These are phyloP conservation scores for Procapra przewalskii DNA, from an alignment of 2,113 vertebrate species.

Conservation along the genomic window DNA sequence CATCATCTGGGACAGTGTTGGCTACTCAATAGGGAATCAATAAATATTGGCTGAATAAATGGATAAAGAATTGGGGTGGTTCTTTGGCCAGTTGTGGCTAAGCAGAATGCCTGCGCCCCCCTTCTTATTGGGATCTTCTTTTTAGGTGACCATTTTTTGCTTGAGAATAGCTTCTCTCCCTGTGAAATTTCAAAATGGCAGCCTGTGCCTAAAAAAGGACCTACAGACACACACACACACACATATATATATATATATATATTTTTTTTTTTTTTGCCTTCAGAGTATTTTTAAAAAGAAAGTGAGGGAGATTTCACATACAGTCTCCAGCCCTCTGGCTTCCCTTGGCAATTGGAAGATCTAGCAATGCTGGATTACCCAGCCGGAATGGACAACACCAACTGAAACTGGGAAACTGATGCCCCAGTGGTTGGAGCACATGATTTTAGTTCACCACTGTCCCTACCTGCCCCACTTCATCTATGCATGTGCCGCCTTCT, in stretches of 20 bases:
- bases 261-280: background rate
- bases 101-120: background rate
- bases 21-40: background rate
- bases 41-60: background rate
- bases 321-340: background rate
- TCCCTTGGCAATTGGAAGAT: background rate
- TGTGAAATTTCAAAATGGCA: slow-evolving; percentile 5
- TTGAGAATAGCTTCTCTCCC: background rate
- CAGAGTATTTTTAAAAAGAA: background rate
- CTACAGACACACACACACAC: background rate
- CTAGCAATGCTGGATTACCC: background rate
- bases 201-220: background rate
- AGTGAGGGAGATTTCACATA: background rate
- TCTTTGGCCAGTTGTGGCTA: background rate
- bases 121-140: background rate
- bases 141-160: background rate
- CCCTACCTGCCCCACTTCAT: background rate
- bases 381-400: background rate
- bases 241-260: too few species aligned
- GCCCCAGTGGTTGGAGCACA: too few species aligned
- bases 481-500: background rate
- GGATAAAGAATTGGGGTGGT: background rate
- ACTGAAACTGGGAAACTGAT: background rate
- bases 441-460: background rate
- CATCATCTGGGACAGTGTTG: background rate